These are phyloP conservation scores for Montifringilla adamsi DNA, from an alignment of 2,113 vertebrate species.

Conservation along the genomic window DNA sequence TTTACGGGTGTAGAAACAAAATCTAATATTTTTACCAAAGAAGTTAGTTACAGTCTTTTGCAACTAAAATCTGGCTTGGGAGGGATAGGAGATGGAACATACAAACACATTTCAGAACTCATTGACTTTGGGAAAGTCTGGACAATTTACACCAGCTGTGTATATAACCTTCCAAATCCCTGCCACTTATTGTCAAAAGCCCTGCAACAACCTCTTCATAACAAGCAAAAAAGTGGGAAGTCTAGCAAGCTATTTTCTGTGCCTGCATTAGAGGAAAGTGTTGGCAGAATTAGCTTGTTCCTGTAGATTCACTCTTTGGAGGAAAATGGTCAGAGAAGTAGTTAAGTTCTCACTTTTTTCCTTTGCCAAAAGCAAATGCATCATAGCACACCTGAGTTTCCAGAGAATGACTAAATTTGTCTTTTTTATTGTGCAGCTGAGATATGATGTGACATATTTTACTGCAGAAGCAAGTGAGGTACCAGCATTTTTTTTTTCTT, in stretches of 20 bases:
- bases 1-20: background rate
- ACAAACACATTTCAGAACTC: background rate
- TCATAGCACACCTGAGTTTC: background rate
- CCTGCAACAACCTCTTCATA: background rate
- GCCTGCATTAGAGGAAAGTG: background rate
- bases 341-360: constrained; percentile 21
- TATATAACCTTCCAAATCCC: background rate
- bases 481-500: constrained; percentile 36
- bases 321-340: background rate
- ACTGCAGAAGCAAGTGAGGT: background rate
- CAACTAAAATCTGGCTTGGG: background rate
- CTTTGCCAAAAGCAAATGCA: constrained; percentile 11
- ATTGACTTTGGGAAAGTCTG: background rate
- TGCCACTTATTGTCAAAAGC: background rate
- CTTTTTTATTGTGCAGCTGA: constrained; percentile 32
- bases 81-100: background rate
- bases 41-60: background rate
- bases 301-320: background rate
- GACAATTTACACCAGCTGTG: background rate
- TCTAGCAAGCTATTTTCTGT: background rate
- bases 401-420: background rate
- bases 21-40: background rate
- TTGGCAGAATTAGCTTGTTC: background rate
- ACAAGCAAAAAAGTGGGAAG: background rate
- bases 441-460: background rate